Base-by-base conservation (phyloP, 2,888 invertebrate genomes). In the Chymomyza amoena region DNA sequence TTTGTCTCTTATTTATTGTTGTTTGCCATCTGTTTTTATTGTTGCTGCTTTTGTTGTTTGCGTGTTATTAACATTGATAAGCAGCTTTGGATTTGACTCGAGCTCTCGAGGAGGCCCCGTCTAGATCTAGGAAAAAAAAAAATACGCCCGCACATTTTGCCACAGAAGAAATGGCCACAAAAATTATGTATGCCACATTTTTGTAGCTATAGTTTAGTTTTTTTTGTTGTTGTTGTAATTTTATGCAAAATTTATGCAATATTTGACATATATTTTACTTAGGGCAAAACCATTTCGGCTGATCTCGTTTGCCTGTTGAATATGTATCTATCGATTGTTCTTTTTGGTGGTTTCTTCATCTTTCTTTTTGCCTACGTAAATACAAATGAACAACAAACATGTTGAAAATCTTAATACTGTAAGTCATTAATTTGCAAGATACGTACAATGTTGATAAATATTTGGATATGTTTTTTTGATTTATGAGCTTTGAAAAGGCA, bases 221-320 rank as follows among this genome's bases (percentile, higher is more conserved):
- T 62, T 68, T 66, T 60, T 67, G 52, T 62, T 75, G 45, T 59
- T 60, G 36, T 15, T 69, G 73, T 72, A 72, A 32, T n/a, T 45
- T 80, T 79, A 88, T 80, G 72, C 73, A 66, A 88, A 85, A 79
- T 84, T 86, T 88, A 84, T 84, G 80, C 84, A 88, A 88, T 81
- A 76, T 77, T 86, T 86, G 84, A 83, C 84, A 88, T 74, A 83
- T 79, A 86, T 84, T 73, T 60, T 50, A 59, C 66, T 79, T 69
- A 25, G 68, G 51, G 64, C 72, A 66, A 62, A 64, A 68, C 61
- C 59, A 72, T 71, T 76, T 75, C 39, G 39, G 10, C 13, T 45
- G 39, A 45, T 64, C 39, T 56, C 39, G 6, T 32, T 32, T 61
- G 32, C 32, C 32, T 60, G 25, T 64, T 64, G 18, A 36, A 51